These are phyloP conservation scores for Neolamprologus kungweensis DNA, from an alignment of 2,113 vertebrate genomes.

Conservation along the genomic window DNA sequence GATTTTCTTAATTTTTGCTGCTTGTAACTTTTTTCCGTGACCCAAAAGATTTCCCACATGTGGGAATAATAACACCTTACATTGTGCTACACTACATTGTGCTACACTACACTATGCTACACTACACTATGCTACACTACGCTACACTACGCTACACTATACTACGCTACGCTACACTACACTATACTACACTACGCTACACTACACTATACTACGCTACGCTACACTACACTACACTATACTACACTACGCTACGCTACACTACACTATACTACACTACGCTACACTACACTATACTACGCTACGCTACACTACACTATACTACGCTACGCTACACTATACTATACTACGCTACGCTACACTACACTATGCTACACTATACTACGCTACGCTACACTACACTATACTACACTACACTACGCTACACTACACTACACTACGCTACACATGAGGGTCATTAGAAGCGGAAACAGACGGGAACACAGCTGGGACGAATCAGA, in stretches of 20 bases:
- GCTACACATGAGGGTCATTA: not conserved
- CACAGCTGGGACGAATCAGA: not conserved
- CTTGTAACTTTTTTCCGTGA: not conserved
- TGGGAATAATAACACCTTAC: not conserved
- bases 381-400: too few species aligned
- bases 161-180: fast-evolving
- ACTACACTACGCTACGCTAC: fast-evolving
- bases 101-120: fast-evolving
- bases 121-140: fast-evolving
- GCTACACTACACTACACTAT: fast-evolving
- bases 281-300: fast-evolving
- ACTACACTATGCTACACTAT: fast-evolving
- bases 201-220: fast-evolving
- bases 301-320: fast-evolving
- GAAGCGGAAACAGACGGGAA: fast-evolving
- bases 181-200: fast-evolving
- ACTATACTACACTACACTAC: fast-evolving
- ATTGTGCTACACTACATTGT: fast-evolving
- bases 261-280: fast-evolving
- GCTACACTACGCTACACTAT: fast-evolving
- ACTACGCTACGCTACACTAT: fast-evolving
- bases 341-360: fast-evolving
- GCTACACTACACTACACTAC: fast-evolving
- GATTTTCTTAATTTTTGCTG: not conserved
- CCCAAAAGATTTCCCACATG: not conserved